Evolutionary conservation across 1,140 invertebrate genomes (phyloP).

Genomic region (Stegodyphus mimosarum): DNA sequence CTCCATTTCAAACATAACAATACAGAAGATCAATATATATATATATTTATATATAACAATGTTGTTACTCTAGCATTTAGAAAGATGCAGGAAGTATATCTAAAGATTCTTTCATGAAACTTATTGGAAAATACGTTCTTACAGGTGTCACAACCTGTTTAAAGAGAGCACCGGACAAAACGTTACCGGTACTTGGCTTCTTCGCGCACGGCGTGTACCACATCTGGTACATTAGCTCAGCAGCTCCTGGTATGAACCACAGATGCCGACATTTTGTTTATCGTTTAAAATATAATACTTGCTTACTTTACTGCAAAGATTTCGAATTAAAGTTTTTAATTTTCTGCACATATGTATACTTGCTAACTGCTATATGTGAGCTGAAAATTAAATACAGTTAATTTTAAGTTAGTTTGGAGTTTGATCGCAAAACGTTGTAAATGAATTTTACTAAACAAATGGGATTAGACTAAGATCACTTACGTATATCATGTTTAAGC

Average conservation of each 20-base stretch:
- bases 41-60: slow-evolving; percentile 42
- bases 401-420: too few species aligned
- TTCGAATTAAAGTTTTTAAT: too few species aligned
- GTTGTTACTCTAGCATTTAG: slow-evolving; percentile 47
- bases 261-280: too few species aligned
- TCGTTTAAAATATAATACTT: too few species aligned
- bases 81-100: slow-evolving; percentile 57
- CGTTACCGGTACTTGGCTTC: slow-evolving; percentile 42
- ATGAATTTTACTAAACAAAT: too few species aligned
- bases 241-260: slow-evolving; percentile 13
- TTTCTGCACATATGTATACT: too few species aligned
- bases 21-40: slow-evolving; percentile 26
- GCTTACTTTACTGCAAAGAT: too few species aligned
- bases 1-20: slow-evolving; percentile 50
- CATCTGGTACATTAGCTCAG: slow-evolving; percentile 33
- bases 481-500: too few species aligned
- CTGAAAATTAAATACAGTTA: too few species aligned
- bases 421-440: too few species aligned
- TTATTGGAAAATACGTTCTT: slow-evolving; percentile 61
- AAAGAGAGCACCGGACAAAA: slow-evolving; percentile 51
- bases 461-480: too few species aligned
- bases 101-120: slow-evolving; percentile 58
- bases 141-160: slow-evolving; percentile 54
- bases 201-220: slow-evolving; percentile 30
- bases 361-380: too few species aligned